A percentile compares a stretch with the other conserved stretches of the same genome.
Conservation (phyloP, 2,888 invertebrate species). For the Drosophila nr. fundita region DNA sequence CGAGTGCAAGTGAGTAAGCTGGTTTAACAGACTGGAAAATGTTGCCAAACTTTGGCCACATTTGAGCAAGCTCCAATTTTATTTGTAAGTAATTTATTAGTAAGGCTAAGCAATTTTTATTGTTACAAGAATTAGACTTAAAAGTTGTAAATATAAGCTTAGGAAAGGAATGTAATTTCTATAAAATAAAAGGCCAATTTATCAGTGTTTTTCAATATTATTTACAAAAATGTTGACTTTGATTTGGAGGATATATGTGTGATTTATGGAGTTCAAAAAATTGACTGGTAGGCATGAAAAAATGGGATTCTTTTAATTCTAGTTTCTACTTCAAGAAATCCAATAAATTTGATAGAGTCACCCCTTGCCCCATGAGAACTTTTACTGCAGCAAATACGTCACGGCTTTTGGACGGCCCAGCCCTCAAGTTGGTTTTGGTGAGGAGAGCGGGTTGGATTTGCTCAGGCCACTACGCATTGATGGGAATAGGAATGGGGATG, state of each 20-base stretch:
- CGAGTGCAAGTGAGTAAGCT: neutral
- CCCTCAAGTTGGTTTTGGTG: conserved; percentile 14
- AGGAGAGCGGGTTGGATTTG: neutral
- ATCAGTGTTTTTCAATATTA: neutral
- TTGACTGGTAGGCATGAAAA: neutral
- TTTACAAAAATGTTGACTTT: neutral
- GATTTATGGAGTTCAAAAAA: neutral
- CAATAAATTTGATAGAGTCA: neutral
- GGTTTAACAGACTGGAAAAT: neutral
- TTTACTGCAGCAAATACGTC: conserved; percentile 29
- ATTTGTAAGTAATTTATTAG: neutral
- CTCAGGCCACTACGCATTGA: conserved; percentile 41
- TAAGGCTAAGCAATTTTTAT: neutral
- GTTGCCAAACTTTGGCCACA: conserved; percentile 11
- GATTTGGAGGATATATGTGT: neutral
- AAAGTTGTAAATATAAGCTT: neutral
- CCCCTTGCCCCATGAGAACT: neutral
- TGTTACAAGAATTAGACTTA: neutral
- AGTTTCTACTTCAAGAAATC: neutral
- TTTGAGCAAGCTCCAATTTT: neutral
- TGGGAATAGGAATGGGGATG: conserved; percentile 44
- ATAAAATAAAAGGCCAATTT: neutral
- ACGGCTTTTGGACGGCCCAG: conserved; percentile 38
- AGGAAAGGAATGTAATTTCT: neutral
- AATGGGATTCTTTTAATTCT: neutral